These are phyloP conservation scores for Struthio camelus DNA, from an alignment of 2,113 vertebrate species.

Conservation along the genomic window DNA sequence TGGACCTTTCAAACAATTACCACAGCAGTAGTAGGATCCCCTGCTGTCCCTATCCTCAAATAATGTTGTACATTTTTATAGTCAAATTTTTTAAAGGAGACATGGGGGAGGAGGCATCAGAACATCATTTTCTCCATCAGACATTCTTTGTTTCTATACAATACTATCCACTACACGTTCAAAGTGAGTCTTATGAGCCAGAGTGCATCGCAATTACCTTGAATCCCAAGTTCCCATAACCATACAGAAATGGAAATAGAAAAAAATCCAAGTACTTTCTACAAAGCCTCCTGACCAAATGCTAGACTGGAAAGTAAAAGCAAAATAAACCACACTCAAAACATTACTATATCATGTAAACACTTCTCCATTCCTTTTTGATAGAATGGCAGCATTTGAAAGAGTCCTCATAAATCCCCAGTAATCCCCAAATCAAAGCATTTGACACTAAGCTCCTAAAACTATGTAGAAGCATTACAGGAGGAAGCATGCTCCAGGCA, in stretches of 20 bases:
- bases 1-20: neutral
- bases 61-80: neutral
- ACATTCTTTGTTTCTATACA: neutral
- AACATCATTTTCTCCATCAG: neutral
- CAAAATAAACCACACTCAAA: too few relatives aligned
- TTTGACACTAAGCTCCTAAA: neutral
- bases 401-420: neutral
- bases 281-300: neutral
- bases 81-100: neutral
- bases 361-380: neutral
- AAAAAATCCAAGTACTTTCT: neutral
- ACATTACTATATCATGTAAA: neutral
- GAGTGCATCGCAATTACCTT: neutral
- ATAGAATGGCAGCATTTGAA: neutral
- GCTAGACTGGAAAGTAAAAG: neutral
- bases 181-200: neutral
- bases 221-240: neutral
- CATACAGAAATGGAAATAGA: neutral
- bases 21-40: neutral
- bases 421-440: neutral
- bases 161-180: neutral
- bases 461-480: neutral
- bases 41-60: neutral
- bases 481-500: neutral
- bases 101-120: neutral